Base-by-base conservation (phyloP, 2,888 invertebrate species). In the Syritta pipiens region DNA sequence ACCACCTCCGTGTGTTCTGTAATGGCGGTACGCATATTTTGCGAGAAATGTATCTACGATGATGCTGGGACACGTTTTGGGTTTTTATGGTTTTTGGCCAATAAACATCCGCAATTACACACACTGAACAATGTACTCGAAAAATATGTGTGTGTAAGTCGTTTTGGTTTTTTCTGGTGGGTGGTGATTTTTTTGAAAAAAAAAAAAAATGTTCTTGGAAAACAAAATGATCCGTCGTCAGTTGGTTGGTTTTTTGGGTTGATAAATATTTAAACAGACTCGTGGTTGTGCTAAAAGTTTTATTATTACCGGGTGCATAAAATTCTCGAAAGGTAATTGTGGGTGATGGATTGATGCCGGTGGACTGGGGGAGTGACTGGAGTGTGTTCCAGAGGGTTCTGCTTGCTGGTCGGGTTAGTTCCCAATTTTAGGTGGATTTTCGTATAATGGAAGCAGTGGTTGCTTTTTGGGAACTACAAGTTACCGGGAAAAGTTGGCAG, bases 11-110 rank as follows among this genome's bases (percentile, higher is more conserved):
- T n/a, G n/a, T n/a, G n/a, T n/a, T n/a, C n/a, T n/a, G n/a, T n/a
- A n/a, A n/a, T n/a, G n/a, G n/a, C n/a, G 20, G n/a, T 40, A 7
- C 19, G 22, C 44, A 32, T 32, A 46, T n/a, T n/a, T n/a, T n/a
- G 9, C 17, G 3, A 30, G 3, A 35, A 35, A 24, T 14, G 53
- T 53, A 35, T 53, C 53, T 53, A 53, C 37, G 53, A 53, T 37
- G 53, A 53, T 65, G 63, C 63, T 44, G 53, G 35, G 44, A 35
- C 55, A 65, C 46, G 65, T 65, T 44, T 65, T 53, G 24, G n/a
- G 44, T 55, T 65, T 65, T 19, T 44, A 65, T 35, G 32, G 12
- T n/a, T n/a, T 5, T 32, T 44, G 35, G 24, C 32, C 26, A 55
- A 65, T 53, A 65, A 65, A 65, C 53, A 55, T 53, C 12, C 28